Evolutionary conservation across 2,113 vertebrate genomes (phyloP).

Genomic region (Tupaia tana): DNA sequence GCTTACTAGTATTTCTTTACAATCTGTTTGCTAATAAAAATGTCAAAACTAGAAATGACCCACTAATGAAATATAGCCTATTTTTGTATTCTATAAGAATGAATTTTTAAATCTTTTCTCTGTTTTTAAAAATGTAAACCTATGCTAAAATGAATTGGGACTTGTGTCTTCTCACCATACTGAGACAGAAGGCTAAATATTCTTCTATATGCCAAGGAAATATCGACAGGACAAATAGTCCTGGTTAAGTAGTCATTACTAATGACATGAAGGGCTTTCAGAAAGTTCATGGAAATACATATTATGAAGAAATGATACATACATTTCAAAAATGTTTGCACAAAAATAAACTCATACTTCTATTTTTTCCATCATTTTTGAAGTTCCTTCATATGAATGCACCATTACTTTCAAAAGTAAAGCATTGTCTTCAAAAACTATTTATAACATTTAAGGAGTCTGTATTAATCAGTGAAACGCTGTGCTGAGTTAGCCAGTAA

Average conservation of each 20-base stretch:
- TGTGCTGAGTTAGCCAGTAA: neutral
- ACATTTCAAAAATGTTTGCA: too few species aligned
- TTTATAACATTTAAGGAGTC: neutral
- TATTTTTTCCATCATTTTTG: too few species aligned
- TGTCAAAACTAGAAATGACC: neutral
- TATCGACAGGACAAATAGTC: neutral
- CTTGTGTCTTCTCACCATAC: neutral
- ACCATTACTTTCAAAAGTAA: neutral
- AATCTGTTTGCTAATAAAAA: neutral
- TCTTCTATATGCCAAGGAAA: neutral
- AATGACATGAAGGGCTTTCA: neutral
- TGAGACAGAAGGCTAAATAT: slow-evolving; percentile 20
- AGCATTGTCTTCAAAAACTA: neutral
- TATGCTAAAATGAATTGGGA: neutral
- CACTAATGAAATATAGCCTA: neutral
- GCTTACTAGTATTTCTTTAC: slow-evolving; percentile 15
- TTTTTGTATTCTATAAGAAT: neutral
- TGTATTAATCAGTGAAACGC: neutral
- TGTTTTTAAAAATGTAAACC: neutral
- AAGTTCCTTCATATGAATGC: too few species aligned
- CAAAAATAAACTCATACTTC: too few species aligned
- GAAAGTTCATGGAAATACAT: too few species aligned
- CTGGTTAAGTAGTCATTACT: neutral
- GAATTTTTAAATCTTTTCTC: neutral
- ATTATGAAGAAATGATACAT: too few species aligned